Evolutionary conservation across 2,797 vertebrate genomes (phyloP).

Genomic region (Benthosema pterotum): DNA sequence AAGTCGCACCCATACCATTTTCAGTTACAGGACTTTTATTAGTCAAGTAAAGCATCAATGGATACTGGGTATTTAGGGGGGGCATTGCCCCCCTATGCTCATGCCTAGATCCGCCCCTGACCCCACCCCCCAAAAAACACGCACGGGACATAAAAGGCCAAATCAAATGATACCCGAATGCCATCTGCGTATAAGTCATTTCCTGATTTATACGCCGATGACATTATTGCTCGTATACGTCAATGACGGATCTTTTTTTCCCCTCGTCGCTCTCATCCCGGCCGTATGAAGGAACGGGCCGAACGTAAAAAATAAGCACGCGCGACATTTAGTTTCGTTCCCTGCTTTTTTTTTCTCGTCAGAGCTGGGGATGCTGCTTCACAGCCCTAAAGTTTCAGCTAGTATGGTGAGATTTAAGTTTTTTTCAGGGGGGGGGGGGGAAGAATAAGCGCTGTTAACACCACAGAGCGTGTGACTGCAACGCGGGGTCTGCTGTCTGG

Average conservation of each 20-base stretch:
- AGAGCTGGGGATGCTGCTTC: conserved; percentile 25
- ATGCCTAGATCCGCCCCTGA: too few species aligned
- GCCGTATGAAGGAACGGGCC: conserved; percentile 3
- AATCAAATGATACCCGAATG: conserved; percentile 30
- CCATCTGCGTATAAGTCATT: conserved; percentile 25
- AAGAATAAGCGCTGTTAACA: conserved; percentile 53
- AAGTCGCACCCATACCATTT: too few species aligned
- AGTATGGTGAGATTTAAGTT: conserved; percentile 54
- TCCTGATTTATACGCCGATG: too few species aligned
- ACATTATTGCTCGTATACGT: conserved; percentile 27
- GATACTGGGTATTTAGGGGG: too few species aligned
- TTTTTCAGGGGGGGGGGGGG: conserved; percentile 36
- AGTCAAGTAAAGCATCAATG: too few species aligned
- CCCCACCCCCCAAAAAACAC: conserved; percentile 44
- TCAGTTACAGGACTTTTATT: too few species aligned
- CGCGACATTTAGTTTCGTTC: conserved; percentile 49
- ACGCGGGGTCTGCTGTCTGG: conserved; percentile 55
- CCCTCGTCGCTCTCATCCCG: conserved; percentile 7
- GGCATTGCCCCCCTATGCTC: too few species aligned
- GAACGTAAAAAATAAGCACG: conserved; percentile 40
- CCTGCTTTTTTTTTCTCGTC: conserved; percentile 27
- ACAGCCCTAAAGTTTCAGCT: conserved; percentile 28
- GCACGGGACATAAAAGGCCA: conserved; percentile 28
- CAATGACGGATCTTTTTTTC: conserved; percentile 25
- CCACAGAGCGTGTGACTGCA: conserved; percentile 47